Evolutionary conservation across 2,888 invertebrate species (phyloP).

Genomic region (Meiosimyza decipiens): DNA sequence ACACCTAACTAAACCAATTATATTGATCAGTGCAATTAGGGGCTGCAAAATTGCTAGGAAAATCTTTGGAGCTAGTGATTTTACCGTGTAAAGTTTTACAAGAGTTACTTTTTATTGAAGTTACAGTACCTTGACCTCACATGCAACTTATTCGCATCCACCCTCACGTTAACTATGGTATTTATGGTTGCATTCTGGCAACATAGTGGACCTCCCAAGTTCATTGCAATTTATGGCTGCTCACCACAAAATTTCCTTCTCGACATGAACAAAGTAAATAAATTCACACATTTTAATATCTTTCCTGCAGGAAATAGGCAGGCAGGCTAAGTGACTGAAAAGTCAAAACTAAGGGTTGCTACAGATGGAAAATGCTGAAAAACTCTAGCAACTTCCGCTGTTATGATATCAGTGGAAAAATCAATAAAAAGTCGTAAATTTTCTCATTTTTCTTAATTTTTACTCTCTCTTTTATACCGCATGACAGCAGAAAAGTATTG

Average conservation of each 20-base stretch:
- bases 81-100: neutral
- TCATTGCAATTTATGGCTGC: slow-evolving; percentile 29
- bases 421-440: slow-evolving; percentile 13
- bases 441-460: too few species aligned
- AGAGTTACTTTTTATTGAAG: too few species aligned
- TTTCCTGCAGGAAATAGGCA: too few species aligned
- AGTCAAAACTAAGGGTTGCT: slow-evolving; percentile 18
- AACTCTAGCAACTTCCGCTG: too few species aligned
- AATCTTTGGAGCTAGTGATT: too few species aligned
- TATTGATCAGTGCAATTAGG: too few species aligned
- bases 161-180: too few species aligned
- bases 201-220: slow-evolving; percentile 14
- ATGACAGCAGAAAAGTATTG: too few species aligned
- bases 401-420: slow-evolving; percentile 2
- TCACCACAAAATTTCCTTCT: slow-evolving; percentile 3
- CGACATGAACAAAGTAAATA: neutral
- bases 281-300: neutral
- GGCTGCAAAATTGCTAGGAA: too few species aligned
- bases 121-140: slow-evolving; percentile 26
- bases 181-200: neutral
- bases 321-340: neutral
- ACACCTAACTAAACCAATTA: too few species aligned
- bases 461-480: too few species aligned
- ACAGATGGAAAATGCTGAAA: neutral
- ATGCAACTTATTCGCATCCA: neutral